Base-by-base conservation (phyloP, 1,140 invertebrate species). In the Steinernema khuongi region DNA sequence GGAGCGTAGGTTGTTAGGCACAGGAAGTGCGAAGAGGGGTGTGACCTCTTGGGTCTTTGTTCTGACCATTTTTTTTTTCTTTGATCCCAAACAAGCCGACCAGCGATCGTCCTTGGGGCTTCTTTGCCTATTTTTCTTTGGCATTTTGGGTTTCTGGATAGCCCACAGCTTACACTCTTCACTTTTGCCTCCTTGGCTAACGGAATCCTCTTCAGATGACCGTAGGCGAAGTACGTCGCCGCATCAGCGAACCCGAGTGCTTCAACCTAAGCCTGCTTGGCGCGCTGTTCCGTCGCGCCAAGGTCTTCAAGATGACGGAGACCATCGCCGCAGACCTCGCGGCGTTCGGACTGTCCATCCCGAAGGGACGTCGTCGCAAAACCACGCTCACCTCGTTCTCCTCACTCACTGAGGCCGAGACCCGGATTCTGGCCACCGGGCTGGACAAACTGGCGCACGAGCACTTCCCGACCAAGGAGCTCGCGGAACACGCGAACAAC, bases 391-490 rank as follows among this genome's bases (percentile, higher is more conserved):
- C 50, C 2, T 22, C 26, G 4, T 60, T 60, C 50, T 60, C 50
- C 11, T 14, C 50, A 4, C 14, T 60, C 11, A 17, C 50, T 22
- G 50, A 60, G 26, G 50, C 7, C 50, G 50, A 60, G 26, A 4
- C 50, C 7, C 11, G 4, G 50, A 60, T n/a, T 7, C 50, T 60
- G 14, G 19, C 26, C 22, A 4, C 7, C 14, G 50, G 26, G 14
- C 26, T 60, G 14, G 50, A 60, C 11, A 60, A 22, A 7, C 50
- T 60, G 14, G 7, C 50, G 50, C 36, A 60, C 2, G 14, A 60
- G 50, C 50, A 60, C 22, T 60, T 60, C 19, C 50, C 50, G 7
- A 22, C 50, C 50, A 60, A 60, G 50, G 50, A 60, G 22, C 50
- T 60, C 19, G 50, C 50, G 11, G 50, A 14, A 7, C 50, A 60